Conservation (phyloP, 2,113 vertebrate species). For the Chloropsis hardwickii region DNA sequence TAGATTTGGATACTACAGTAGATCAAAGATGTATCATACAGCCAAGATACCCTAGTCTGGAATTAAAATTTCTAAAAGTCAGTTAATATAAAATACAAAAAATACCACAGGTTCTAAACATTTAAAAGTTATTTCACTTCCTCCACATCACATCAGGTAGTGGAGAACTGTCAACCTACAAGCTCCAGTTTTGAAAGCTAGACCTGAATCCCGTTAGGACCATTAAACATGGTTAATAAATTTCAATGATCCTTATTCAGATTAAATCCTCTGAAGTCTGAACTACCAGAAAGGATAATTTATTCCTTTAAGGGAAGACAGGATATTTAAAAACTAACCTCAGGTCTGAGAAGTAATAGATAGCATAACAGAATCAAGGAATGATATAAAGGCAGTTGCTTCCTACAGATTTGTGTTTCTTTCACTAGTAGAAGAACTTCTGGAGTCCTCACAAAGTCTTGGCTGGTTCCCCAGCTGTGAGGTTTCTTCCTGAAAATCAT, state of each 20-base stretch:
- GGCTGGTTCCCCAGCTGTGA: not conserved
- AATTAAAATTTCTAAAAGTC: not conserved
- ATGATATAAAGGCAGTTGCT: not conserved
- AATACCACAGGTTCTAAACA: not conserved
- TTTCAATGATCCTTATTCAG: not conserved
- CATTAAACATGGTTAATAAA: not conserved
- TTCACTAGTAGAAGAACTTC: not conserved
- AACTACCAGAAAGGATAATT: not conserved
- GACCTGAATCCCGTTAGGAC: not conserved
- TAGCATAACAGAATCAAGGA: not conserved
- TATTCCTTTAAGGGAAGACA: not conserved
- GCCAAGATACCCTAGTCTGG: not conserved
- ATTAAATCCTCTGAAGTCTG: not conserved
- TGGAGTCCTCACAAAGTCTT: not conserved
- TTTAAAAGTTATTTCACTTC: not conserved
- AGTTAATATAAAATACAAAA: not conserved
- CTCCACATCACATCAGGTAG: not conserved
- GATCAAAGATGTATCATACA: not conserved
- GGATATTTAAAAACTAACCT: not conserved
- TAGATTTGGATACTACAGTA: not conserved
- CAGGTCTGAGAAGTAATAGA: not conserved
- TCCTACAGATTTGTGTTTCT: not conserved
- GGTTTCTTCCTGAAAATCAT: not conserved
- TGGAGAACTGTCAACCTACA: not conserved
- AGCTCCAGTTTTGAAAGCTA: not conserved